Percentiles rank a stretch among this genome's conserved stretches.
Conservation (phyloP, 2,888 invertebrate genomes). For the Spilosoma lubricipeda region DNA sequence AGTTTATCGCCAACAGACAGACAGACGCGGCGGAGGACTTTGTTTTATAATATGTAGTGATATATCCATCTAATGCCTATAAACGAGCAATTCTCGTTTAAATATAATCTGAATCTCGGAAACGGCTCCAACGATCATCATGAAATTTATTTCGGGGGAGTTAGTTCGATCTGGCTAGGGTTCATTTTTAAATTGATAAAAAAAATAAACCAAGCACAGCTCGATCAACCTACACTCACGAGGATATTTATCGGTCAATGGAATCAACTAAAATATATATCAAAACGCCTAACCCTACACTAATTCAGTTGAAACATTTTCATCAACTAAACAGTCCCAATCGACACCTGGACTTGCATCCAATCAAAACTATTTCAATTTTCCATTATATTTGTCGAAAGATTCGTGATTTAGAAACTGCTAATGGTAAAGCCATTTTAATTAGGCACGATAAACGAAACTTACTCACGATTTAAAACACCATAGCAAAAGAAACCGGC, state of each 20-base stretch:
- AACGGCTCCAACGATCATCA: too few relatives aligned
- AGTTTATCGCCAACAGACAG: too few relatives aligned
- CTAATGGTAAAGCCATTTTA: background rate
- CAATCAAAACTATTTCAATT: background rate
- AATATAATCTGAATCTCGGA: too few relatives aligned
- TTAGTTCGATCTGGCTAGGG: too few relatives aligned
- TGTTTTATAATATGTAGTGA: too few relatives aligned
- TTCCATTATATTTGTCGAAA: background rate
- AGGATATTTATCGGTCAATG: background rate
- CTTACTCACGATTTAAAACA: slow-evolving; percentile 14
- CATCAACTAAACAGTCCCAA: background rate
- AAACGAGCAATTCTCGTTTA: too few relatives aligned
- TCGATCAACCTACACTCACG: too few relatives aligned
- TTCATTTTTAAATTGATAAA: too few relatives aligned
- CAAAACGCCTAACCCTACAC: background rate
- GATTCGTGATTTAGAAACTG: background rate
- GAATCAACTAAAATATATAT: background rate
- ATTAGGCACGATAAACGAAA: background rate
- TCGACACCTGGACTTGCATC: background rate
- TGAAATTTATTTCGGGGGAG: too few relatives aligned
- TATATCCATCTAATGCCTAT: too few relatives aligned
- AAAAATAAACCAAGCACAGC: too few relatives aligned
- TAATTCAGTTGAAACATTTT: background rate
- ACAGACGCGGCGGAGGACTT: too few relatives aligned
- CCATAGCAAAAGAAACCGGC: background rate